These are phyloP conservation scores for Leucopsar rothschildi DNA, from an alignment of 2,113 vertebrate species.

Conservation along the genomic window DNA sequence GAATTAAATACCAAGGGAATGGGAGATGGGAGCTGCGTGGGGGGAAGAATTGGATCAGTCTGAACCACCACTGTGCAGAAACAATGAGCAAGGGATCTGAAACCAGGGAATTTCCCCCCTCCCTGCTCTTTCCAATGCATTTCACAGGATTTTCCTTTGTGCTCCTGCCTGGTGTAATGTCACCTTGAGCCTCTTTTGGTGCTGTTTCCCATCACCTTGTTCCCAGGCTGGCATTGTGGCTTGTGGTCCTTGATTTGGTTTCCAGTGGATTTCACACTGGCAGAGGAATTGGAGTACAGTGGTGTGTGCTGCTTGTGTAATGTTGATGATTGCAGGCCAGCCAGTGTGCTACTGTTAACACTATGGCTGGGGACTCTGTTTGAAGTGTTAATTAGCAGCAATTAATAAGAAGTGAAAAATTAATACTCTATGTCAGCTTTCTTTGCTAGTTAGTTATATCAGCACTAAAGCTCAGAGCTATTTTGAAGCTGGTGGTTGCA, in stretches of 20 bases:
- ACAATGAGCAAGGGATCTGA: not conserved
- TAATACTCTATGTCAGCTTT: constrained; percentile 36
- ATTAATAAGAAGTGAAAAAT: constrained; percentile 55
- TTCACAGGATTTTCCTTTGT: not conserved
- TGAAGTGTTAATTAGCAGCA: constrained; percentile 64
- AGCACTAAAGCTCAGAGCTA: not conserved
- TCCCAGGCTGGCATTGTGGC: not conserved
- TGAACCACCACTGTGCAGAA: not conserved
- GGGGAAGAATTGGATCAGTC: not conserved
- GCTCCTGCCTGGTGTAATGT: not conserved
- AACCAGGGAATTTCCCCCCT: not conserved
- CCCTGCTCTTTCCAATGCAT: not conserved
- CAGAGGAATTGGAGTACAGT: not conserved
- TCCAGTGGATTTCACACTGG: not conserved
- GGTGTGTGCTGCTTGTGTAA: not conserved
- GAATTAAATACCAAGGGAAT: not conserved
- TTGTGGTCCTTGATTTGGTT: not conserved
- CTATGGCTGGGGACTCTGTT: constrained; percentile 41
- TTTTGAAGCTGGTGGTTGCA: not conserved
- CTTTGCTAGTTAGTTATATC: constrained; percentile 25
- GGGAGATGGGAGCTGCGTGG: not conserved
- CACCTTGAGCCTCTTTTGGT: not conserved
- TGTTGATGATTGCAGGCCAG: not conserved
- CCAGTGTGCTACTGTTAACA: not conserved
- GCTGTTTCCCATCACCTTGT: not conserved